Evolutionary conservation across 2,113 vertebrate species (phyloP), one percentile per base, ranked within the genome.

Genomic region (Eublepharis macularius): DNA sequence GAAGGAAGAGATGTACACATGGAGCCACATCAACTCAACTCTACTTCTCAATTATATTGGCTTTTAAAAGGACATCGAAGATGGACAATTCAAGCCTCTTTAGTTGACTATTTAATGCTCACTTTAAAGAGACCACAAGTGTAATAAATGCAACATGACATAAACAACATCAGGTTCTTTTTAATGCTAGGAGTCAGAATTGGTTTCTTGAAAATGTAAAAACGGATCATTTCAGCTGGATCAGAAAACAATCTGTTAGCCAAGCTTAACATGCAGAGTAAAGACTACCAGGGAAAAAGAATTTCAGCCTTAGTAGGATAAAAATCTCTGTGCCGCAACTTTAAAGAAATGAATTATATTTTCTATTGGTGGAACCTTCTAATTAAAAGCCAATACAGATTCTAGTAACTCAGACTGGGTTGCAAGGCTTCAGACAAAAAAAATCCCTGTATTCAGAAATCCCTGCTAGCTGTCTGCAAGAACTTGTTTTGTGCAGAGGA

Each of bases 271-370:
- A 54, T 5, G 54, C 84, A 88, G 85, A 86, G 76, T 89, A 92
- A 92, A 92, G 86, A 91, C 90, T 85, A 90, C 79, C 68, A 60
- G 80, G 78, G 45, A 17, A 45, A 21, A 21, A 94, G 93, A 89
- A 91, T 94, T 94, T 89, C 86, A 32, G 86, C 84, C 79, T 39
- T 89, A 87, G 89, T 74, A 92, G 86, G 92, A 88, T 10, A 10
- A 93, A 95, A 73, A 92, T 91, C 84, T 91, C 88, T 88, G 87
- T 89, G 81, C 81, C 90, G 89, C 93, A 93, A 93, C 94, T 86
- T 89, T 89, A 41, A 63, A 0, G 47, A 88, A 89, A 94, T 92
- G 93, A 93, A 89, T 92, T 91, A 91, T 6, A 34, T 76, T 88
- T 82, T 94, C 86, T 94, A 88, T 87, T 90, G 87, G 81, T 85